Conservation (phyloP, 2,888 invertebrate genomes). For the Biston betularia region DNA sequence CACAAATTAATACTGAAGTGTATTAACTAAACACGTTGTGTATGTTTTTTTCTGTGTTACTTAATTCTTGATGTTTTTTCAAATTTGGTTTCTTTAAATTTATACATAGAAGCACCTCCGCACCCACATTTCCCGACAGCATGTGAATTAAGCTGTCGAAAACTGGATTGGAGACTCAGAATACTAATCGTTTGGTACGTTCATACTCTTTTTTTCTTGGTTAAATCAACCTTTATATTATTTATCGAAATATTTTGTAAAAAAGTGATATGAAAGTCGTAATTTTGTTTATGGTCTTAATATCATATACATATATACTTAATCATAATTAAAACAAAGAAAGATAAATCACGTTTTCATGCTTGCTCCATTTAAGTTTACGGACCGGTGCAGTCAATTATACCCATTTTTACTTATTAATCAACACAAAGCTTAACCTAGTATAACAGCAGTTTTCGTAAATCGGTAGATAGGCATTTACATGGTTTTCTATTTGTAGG, state of each 20-base stretch:
- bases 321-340: background rate
- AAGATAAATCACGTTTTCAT: background rate
- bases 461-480: background rate
- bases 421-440: too few relatives aligned
- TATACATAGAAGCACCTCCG: slow-evolving; percentile 43
- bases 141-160: slow-evolving; percentile 46
- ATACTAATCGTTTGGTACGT: slow-evolving; percentile 54
- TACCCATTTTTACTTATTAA: background rate
- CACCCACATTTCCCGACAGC: slow-evolving; percentile 42
- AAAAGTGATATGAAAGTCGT: background rate
- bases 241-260: too few relatives aligned
- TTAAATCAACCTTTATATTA: slow-evolving; percentile 15
- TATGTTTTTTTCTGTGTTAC: background rate
- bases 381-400: background rate
- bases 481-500: slow-evolving; percentile 16
- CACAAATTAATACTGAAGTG: background rate
- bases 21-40: background rate
- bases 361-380: background rate
- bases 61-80: slow-evolving; percentile 7
- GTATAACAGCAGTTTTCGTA: too few relatives aligned
- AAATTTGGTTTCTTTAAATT: slow-evolving; percentile 18
- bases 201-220: slow-evolving; percentile 38
- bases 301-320: background rate
- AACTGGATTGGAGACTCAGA: slow-evolving; percentile 45
- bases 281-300: background rate